Base-by-base conservation (phyloP, 2,113 vertebrate species). In the Tyrannus savana region DNA sequence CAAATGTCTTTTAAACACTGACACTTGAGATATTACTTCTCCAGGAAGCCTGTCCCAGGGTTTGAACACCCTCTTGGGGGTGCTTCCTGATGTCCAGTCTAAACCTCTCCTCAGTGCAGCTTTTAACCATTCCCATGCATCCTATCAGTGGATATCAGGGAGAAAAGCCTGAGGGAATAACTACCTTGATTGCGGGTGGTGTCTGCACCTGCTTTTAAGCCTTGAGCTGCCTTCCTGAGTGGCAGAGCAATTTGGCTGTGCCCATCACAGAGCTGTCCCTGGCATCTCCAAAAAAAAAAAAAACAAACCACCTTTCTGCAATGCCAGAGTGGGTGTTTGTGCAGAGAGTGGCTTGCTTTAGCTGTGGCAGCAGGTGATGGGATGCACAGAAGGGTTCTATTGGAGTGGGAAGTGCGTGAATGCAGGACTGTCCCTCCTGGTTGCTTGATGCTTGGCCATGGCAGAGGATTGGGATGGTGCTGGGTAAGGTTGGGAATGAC, bases 261-360 rank as follows among this genome's bases (percentile, higher is more conserved):
- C 44, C 30, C 8, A 8, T 33, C 35, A 41, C 0, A 0, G 56
- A 78, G 55, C 22, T 85, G 44, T 17, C 25, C 19, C 2, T 53
- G 67, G 14, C 27, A 19, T 60, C 44, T 81, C 35, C 33, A 49
- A 25, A 49, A 50, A 62, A 49, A 27, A 0, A 0, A 31, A 42
- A 42, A 42, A 12, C 41, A 12, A 42, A 42, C 35, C 35, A 15
- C 14, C 30, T 66, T 23, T 9, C 14, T 33, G 44, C 17, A 33
- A 14, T 17, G 6, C 33, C 6, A 21, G 41, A 53, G 23, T 56
- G 18, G 22, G 46, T 3, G 3, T 17, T 27, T 44, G 46, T 49
- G 31, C 66, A 9, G 37, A 25, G 47, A 28, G 71, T 19, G 50
- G 21, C 66, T 67, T 53, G 27, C 10, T 6, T 42, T 18, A 30